Base-by-base conservation (phyloP, 2,888 invertebrate species). In the Drosophila gaucha region DNA sequence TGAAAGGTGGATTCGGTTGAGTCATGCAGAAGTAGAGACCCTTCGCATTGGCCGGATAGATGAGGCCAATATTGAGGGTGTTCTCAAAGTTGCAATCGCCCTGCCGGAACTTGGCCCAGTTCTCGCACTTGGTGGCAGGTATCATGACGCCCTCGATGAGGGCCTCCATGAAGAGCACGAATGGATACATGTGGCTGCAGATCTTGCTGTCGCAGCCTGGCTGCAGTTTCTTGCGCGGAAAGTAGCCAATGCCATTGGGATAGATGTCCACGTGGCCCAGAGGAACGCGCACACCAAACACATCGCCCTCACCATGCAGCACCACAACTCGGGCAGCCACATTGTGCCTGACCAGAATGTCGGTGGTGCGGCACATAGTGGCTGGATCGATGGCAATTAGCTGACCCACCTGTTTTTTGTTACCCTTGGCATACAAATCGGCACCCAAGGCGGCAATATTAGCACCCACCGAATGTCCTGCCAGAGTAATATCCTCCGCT, bases 381-480 rank as follows among this genome's bases (percentile, higher is more conserved):
- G 90, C 88, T 1, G 90, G 90, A 70, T 90, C 90, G 5, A 90
- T 80, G 56, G 91, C 90, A 41, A 91, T 82, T 10, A 90, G 54
- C 44, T 90, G 90, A 2, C 76, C 89, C 38, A 89, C 74, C 52
- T 66, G 24, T 1, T 55, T 54, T n/a, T 87, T 72, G 51, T 44
- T 78, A 44, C 70, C 59, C 63, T 73, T 74, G 28, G 77, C 67
- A 52, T 67, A 90, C 1, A 86, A 39, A 10, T 77, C 69, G 0
- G 90, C 88, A 0, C 84, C 91, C 49, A 91, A 18, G 0, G 90
- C 90, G 0, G 90, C 90, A n/a, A 90, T 89, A 69, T 91, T 91
- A 0, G 90, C 90, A 4, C 91, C 91, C 26, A 90, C 90, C 6
- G 91, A 91, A 33, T 91, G 91, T 1, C 90, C 91, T 0, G 82